A percentile compares a stretch with the other conserved stretches of the same genome.
These are phyloP conservation scores for Platerodrilus igneus DNA, from an alignment of 2,888 invertebrate species.

Conservation along the genomic window DNA sequence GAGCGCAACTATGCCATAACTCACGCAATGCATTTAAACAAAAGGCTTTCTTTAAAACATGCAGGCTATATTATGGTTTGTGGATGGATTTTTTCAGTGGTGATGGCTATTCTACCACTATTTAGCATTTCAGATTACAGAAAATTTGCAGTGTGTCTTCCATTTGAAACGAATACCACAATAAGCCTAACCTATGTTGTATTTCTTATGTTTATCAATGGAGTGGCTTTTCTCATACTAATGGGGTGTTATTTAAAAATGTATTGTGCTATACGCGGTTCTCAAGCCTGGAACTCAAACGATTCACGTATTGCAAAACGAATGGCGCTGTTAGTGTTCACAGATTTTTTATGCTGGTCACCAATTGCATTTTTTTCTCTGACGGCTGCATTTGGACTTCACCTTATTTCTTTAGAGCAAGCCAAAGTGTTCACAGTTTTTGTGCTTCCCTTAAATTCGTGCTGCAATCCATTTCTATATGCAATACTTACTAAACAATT, in stretches of 20 bases:
- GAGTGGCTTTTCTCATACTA: conserved; percentile 87
- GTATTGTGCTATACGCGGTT: conserved; percentile 97
- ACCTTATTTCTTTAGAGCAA: conserved; percentile 87
- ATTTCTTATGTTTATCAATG: conserved; percentile 86
- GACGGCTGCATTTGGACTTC: conserved; percentile 88
- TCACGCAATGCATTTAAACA: conserved; percentile 95
- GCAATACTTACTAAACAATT: conserved; percentile 97
- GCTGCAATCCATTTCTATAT: conserved; percentile 97
- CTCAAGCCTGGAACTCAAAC: conserved; percentile 96
- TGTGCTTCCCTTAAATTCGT: conserved; percentile 91
- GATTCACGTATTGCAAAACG: conserved; percentile 94
- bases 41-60: conserved; percentile 83
- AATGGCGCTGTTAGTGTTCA: conserved; percentile 95
- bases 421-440: conserved; percentile 96
- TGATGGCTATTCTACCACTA: conserved; percentile 84
- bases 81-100: conserved; percentile 87
- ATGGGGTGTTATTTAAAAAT: conserved; percentile 96
- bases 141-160: conserved; percentile 94
- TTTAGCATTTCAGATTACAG: conserved; percentile 91
- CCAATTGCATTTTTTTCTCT: conserved; percentile 95
- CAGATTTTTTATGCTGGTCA: conserved; percentile 97
- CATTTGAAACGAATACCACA: conserved; percentile 79
- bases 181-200: conserved; percentile 85
- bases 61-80: conserved; percentile 87
- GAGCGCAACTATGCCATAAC: conserved; percentile 97